phyloP scores from a whole-genome alignment of 2,797 vertebrate genomes.

The Phoeniculus purpureus region DNA sequence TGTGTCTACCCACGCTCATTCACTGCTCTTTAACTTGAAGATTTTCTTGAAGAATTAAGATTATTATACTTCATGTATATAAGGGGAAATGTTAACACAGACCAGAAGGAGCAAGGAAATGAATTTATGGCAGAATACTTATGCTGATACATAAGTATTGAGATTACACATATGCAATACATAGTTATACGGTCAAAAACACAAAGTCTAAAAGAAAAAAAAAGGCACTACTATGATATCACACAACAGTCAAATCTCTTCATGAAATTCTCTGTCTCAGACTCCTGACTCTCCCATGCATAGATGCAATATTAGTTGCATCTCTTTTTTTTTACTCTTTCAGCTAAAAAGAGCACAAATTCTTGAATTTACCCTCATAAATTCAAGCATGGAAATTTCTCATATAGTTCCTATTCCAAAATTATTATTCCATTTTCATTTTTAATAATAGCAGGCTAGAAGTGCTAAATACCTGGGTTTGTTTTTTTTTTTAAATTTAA shows the following conservation, averaged over 20 bases:
- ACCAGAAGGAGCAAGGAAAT: not conserved
- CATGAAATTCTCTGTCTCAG: not conserved
- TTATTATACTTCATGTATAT: not conserved
- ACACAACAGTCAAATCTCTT: not conserved
- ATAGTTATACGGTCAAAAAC: not conserved
- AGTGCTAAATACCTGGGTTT: not conserved
- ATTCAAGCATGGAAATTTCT: not conserved
- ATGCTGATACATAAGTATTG: not conserved
- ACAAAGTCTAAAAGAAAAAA: not conserved
- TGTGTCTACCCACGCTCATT: not conserved
- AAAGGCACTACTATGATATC: not conserved
- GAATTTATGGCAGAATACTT: not conserved
- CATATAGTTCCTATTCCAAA: not conserved
- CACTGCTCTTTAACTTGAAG: not conserved
- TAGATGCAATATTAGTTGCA: not conserved
- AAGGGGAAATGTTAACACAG: not conserved
- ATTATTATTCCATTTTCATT: not conserved
- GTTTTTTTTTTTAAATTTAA: not conserved
- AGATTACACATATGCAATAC: not conserved
- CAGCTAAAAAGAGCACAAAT: not conserved
- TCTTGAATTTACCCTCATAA: constrained; percentile 1
- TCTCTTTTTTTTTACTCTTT: not conserved
- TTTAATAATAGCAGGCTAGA: not conserved
- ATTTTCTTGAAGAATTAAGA: not conserved
- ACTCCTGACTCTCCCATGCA: not conserved